Percentiles rank a stretch among this genome's conserved stretches.
Evolutionary conservation across 2,888 invertebrate species (phyloP).

Genomic region (Leptopterna dolabrata): DNA sequence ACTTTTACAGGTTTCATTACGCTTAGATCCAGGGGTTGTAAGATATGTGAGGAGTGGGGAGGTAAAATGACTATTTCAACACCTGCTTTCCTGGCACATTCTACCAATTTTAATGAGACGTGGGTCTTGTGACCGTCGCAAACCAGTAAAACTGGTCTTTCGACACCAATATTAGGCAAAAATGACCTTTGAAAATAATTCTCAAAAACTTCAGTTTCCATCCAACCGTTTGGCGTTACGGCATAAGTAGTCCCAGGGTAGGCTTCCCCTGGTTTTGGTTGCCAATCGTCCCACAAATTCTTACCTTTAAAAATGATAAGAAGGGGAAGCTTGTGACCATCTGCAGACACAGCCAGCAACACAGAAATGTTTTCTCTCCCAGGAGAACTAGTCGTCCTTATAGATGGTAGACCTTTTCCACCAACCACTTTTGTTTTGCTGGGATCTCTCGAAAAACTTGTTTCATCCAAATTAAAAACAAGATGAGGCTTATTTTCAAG

Average conservation of each 20-base stretch:
- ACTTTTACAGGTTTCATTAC: conserved; percentile 64
- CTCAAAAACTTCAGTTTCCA: conserved; percentile 63
- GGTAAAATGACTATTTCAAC: conserved; percentile 58
- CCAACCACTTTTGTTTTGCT: conserved; percentile 60
- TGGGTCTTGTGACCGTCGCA: conserved; percentile 58
- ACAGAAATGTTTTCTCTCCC: conserved; percentile 48
- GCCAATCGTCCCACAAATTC: conserved; percentile 65
- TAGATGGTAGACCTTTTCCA: conserved; percentile 26
- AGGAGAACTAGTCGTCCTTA: conserved; percentile 39
- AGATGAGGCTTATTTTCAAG: conserved; percentile 62
- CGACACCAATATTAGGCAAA: conserved; percentile 61
- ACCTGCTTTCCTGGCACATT: conserved; percentile 37
- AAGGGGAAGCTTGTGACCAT: conserved; percentile 65
- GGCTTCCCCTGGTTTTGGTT: conserved; percentile 61
- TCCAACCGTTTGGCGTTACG: conserved; percentile 1
- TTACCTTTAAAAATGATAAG: conserved; percentile 66
- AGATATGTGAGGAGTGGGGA: conserved; percentile 62
- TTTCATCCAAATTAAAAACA: conserved; percentile 64
- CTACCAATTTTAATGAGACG: conserved; percentile 1
- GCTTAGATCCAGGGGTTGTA: conserved; percentile 63
- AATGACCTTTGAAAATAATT: conserved; percentile 63
- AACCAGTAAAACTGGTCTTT: conserved; percentile 54
- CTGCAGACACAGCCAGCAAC: conserved; percentile 29
- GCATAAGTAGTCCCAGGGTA: conserved; percentile 64
- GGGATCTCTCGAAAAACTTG: conserved; percentile 62